Evolutionary conservation across 2,797 vertebrate genomes (phyloP).

Genomic region (Microhierax caerulescens): DNA sequence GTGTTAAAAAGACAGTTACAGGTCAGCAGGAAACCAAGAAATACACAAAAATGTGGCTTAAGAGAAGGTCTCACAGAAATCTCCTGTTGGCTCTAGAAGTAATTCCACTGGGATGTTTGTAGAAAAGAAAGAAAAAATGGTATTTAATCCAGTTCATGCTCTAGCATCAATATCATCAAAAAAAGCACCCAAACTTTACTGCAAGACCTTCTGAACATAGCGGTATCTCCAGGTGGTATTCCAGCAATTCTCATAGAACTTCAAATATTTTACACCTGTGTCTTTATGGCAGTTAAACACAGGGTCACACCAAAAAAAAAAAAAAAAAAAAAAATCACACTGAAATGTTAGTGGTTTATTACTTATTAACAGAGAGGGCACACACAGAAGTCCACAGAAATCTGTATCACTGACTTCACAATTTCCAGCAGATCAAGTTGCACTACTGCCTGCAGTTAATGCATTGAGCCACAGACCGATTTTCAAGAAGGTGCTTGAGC

Average conservation of each 20-base stretch:
- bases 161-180: not conserved
- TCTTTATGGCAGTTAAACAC: conserved; percentile 53
- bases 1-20: not conserved
- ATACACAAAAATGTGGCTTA: not conserved
- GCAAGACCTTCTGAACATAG: conserved; percentile 50
- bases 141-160: not conserved
- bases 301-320: not conserved
- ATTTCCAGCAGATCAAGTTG: not conserved
- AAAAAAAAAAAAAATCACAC: not conserved
- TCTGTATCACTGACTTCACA: not conserved
- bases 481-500: not conserved
- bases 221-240: conserved; percentile 48
- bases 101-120: not conserved
- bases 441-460: not conserved
- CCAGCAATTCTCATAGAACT: conserved; percentile 22
- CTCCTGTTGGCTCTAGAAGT: not conserved
- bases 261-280: conserved; percentile 34
- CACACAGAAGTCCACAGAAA: not conserved
- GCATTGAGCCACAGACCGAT: not conserved
- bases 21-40: not conserved
- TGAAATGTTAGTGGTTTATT: conserved; percentile 44
- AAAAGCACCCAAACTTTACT: conserved; percentile 44
- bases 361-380: not conserved
- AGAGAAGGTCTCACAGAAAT: not conserved
- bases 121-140: not conserved